Conservation (phyloP, 2,113 vertebrate genomes). For the Microcebus griseorufus region DNA sequence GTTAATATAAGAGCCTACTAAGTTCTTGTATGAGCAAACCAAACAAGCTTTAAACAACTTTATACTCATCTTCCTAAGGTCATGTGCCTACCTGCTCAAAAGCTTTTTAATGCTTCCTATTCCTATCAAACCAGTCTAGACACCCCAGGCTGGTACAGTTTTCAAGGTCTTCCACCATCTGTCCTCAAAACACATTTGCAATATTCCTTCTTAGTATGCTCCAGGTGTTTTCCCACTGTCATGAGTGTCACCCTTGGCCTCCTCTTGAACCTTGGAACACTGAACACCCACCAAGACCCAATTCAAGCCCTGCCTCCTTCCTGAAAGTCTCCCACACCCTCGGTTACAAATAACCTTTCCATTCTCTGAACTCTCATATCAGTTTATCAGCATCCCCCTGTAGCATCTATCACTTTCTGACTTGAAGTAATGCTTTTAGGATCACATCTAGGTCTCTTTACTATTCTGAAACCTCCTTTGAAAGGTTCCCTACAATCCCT, state of each 20-base stretch:
- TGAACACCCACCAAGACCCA: not conserved
- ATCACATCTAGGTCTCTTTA: not conserved
- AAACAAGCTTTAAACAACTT: not conserved
- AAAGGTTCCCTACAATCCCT: not conserved
- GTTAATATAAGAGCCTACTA: not conserved
- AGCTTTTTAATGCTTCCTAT: not conserved
- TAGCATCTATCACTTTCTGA: not conserved
- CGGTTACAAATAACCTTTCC: not conserved
- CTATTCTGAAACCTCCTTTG: not conserved
- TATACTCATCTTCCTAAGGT: not conserved
- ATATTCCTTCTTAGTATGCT: not conserved
- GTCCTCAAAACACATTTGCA: not conserved
- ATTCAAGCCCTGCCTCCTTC: not conserved
- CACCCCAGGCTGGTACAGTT: not conserved
- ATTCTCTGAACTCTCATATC: not conserved
- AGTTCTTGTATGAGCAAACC: not conserved
- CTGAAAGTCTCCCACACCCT: not conserved
- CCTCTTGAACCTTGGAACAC: not conserved
- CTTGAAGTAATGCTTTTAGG: not conserved
- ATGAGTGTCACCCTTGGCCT: not conserved
- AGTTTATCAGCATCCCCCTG: not conserved
- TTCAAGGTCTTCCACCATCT: not conserved
- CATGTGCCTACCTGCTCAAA: not conserved
- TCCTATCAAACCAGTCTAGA: not conserved
- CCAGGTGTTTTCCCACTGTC: not conserved